These are phyloP conservation scores for Apus apus DNA, from an alignment of 2,113 vertebrate genomes.

Conservation along the genomic window DNA sequence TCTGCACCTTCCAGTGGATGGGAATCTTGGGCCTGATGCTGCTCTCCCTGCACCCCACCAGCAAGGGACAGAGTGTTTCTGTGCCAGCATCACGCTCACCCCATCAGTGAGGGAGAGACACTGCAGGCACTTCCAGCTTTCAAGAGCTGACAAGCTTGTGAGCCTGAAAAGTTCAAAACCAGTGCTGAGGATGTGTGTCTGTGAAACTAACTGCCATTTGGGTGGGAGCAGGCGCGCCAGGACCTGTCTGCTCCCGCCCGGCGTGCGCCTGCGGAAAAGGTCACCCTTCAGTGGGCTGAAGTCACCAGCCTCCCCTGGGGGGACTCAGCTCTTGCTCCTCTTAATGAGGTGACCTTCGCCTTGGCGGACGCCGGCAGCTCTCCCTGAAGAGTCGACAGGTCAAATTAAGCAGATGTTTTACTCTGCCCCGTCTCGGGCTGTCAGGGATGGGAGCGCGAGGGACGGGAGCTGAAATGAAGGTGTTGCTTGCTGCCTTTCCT, in stretches of 20 bases:
- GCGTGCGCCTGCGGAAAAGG: conserved; percentile 34
- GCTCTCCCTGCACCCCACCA: background rate
- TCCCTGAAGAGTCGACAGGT: conserved; percentile 44
- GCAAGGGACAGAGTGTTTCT: background rate
- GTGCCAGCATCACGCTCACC: background rate
- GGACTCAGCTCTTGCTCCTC: background rate
- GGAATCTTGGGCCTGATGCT: background rate
- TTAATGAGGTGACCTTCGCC: conserved; percentile 70
- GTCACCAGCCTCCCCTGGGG: background rate
- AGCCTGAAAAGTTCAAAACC: conserved; percentile 72
- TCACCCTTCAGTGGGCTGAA: conserved; percentile 66
- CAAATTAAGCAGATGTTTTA: conserved; percentile 27
- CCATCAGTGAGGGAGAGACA: background rate
- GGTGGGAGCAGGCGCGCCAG: background rate
- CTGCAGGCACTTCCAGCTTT: background rate
- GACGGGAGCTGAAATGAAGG: background rate
- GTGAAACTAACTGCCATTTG: conserved; percentile 19
- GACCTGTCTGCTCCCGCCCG: background rate
- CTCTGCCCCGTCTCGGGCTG: background rate
- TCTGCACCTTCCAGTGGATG: background rate
- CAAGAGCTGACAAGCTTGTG: conserved; percentile 51
- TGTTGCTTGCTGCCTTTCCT: background rate
- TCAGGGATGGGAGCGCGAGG: fast-evolving
- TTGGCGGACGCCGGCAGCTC: background rate
- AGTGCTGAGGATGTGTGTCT: conserved; percentile 60